A percentile compares a stretch with the other conserved stretches of the same genome.
Conservation (phyloP, 92 coral and sea anemone species). For the Porites lobata region DNA sequence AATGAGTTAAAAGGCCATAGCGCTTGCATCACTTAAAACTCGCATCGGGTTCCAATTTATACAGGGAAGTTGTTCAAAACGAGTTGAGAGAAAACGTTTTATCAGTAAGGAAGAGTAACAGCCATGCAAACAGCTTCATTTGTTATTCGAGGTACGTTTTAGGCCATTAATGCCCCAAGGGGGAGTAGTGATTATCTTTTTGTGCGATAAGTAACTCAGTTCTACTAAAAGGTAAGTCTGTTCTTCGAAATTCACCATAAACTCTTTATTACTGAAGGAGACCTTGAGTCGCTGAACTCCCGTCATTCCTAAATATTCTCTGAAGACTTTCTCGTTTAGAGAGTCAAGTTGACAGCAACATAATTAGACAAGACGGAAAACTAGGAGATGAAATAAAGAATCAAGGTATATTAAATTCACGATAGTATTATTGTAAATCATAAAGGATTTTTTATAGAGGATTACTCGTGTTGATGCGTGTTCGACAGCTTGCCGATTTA, state of each 20-base stretch:
- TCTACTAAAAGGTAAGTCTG: no score
- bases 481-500: not conserved
- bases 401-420: not conserved
- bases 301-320: not conserved
- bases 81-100: not conserved
- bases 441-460: not conserved
- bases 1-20: constrained; percentile 40
- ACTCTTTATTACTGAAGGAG: not conserved
- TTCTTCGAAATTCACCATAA: not conserved
- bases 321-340: not conserved
- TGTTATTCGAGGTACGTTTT: constrained; percentile 7
- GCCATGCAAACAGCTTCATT: no score
- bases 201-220: not conserved
- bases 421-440: not conserved
- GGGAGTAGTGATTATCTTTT: not conserved
- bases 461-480: not conserved
- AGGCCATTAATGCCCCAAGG: not conserved
- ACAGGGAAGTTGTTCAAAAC: not conserved
- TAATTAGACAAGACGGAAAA: not conserved
- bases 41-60: constrained; percentile 15
- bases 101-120: not conserved
- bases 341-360: not conserved
- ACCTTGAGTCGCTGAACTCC: not conserved
- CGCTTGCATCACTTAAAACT: constrained; percentile 6
- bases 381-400: not conserved